These are phyloP conservation scores for Aldabrachelys gigantea DNA, from an alignment of 2,113 vertebrate species.

Conservation along the genomic window DNA sequence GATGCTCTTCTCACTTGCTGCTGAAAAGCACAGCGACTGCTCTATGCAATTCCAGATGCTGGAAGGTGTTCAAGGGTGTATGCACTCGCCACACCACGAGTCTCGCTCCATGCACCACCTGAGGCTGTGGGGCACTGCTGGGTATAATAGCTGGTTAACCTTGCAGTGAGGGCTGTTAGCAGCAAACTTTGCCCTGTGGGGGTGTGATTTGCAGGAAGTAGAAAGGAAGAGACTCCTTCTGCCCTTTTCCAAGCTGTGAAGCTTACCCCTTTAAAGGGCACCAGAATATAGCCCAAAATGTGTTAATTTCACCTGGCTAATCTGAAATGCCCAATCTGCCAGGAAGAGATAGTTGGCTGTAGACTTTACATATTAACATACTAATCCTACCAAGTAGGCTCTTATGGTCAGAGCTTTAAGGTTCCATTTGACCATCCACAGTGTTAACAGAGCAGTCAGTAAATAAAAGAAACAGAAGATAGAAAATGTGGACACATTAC, in stretches of 20 bases:
- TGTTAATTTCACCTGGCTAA: background rate
- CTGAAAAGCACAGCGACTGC: background rate
- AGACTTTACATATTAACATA: rapidly evolving
- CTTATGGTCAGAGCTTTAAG: background rate
- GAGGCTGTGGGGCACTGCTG: no score
- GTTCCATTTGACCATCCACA: background rate
- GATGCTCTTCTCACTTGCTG: background rate
- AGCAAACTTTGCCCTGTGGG: no score
- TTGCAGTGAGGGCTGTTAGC: no score
- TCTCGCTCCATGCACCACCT: background rate
- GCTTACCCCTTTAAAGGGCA: background rate
- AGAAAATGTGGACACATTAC: background rate
- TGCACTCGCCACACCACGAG: background rate
- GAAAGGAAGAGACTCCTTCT: background rate
- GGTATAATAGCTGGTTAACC: no score
- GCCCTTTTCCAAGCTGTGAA: background rate
- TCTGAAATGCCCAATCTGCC: background rate
- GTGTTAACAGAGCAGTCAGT: background rate
- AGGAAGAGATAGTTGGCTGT: rapidly evolving
- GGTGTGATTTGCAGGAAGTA: background rate
- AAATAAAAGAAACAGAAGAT: rapidly evolving
- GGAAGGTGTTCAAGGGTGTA: background rate
- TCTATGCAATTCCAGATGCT: background rate
- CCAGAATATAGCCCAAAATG: background rate
- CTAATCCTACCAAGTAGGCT: rapidly evolving